Conservation (phyloP, 2,888 invertebrate species). For the Galeopsomyia nigrocyanea region DNA sequence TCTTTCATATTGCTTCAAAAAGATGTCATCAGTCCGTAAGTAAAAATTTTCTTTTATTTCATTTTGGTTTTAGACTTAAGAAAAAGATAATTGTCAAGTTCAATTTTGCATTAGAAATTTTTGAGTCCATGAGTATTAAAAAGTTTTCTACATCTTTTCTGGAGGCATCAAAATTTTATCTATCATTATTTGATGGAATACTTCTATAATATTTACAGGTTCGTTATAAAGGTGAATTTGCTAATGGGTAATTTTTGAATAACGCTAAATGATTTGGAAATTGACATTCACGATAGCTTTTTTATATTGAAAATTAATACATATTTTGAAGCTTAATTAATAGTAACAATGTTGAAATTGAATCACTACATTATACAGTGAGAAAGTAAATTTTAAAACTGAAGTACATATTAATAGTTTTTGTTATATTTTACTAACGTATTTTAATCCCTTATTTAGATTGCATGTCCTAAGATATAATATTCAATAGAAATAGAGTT, state of each 20-base stretch:
- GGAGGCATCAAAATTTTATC: slow-evolving; percentile 13
- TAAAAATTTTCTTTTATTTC: slow-evolving; percentile 41
- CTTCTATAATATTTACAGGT: slow-evolving; percentile 33
- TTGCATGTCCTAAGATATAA: neutral
- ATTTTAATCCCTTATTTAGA: neutral
- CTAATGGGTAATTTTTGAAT: slow-evolving; percentile 18
- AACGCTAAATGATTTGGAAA: slow-evolving; percentile 1
- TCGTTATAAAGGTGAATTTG: slow-evolving; percentile 25
- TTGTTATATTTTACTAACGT: no score
- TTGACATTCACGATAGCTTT: slow-evolving; percentile 7
- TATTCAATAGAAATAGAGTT: slow-evolving; percentile 3
- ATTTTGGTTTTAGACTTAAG: slow-evolving; percentile 10
- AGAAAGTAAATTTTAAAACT: neutral
- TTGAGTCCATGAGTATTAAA: slow-evolving; percentile 27
- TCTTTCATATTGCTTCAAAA: slow-evolving; percentile 81
- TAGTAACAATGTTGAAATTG: slow-evolving; percentile 25
- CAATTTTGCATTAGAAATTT: slow-evolving; percentile 31
- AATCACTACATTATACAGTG: neutral
- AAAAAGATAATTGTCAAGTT: slow-evolving; percentile 31
- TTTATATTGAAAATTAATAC: slow-evolving; percentile 20
- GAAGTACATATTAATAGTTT: no score
- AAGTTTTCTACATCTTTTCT: slow-evolving; percentile 30
- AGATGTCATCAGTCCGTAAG: slow-evolving; percentile 78
- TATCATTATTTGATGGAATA: slow-evolving; percentile 34
- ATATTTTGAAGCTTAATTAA: slow-evolving; percentile 22